Evolutionary conservation across 2,888 invertebrate species (phyloP), one percentile per base, ranked within the genome.

Genomic region (Amorpha juglandis): DNA sequence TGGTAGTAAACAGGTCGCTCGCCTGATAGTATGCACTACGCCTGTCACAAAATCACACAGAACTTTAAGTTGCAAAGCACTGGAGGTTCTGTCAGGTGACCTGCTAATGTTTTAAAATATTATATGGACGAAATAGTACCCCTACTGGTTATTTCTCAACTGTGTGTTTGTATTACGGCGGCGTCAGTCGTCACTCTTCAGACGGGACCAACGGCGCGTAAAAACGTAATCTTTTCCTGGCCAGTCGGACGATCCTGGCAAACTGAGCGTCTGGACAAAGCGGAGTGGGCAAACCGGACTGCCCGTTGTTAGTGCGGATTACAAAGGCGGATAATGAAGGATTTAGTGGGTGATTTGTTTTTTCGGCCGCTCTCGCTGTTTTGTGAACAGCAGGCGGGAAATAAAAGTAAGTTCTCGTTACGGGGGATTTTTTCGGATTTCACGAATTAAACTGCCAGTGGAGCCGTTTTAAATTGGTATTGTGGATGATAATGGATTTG

Each of bases 161-260:
- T 58, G 19, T 16, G 16, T 8, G 9, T 35, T 6, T n/a, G 38
- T 58, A 42, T 27, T 52, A 33, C 27, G 33, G 52, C 52, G 16
- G 19, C 38, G 16, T 55, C 63, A 35, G 16, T 11, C 38, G 16
- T 55, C 63, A 35, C 38, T 63, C 51, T 38, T 63, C 63, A 38
- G 63, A 67, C 64, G 71, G 62, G 69, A 69, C 73, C 67, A 72
- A 73, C 74, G 70, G 72, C 68, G 73, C 74, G 73, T 73, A 73
- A 72, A 69, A 71, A 72, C 72, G 72, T 74, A 74, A 74, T 74
- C 74, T 74, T 72, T 72, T 71, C 72, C 72, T 16, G 53, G 11
- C 33, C 47, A 58, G 58, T 19, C 38, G 14, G 58, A 35, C 16
- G 27, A 14, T 11, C 19, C 38, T 11, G 35, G 47, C 19, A 19